Base-by-base conservation (phyloP, 2,888 invertebrate species). In the Rotaria magnacalcarata region DNA sequence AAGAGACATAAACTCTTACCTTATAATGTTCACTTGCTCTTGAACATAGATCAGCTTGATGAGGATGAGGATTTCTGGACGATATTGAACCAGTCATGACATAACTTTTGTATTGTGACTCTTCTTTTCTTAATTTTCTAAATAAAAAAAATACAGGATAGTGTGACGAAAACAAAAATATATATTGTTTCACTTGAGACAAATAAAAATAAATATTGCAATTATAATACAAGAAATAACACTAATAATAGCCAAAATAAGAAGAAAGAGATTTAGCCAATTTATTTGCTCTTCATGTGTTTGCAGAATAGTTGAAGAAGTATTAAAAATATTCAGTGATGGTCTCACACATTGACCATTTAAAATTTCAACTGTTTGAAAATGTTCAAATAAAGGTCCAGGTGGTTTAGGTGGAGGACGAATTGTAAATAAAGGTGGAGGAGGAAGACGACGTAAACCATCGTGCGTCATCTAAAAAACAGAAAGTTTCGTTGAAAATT, bases 171-270 rank as follows among this genome's bases (percentile, higher is more conserved):
- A 54, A 54, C 5, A 7, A 54, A 14, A 54, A 54, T 21, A 54
- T 52, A 1, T 34, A 6, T 11, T 52, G 11, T 21, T 54, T 19
- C 47, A 80, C 80, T 47, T 80, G 21, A 80, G 43, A 80, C 80
- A 80, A 47, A 80, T 21, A n/a, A 80, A 80, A 80, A 80, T 80
- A 47, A 47, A 80, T 80, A 47, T 80, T 6, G 80, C 80, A 80
- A 80, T 80, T 19, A 80, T 80, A 80, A 80, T 80, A 80, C 80
- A 80, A 80, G 43, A 80, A 47, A 80, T 80, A 80, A 80, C 47
- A 80, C 80, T 80, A 47, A 80, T 80, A 10, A 43, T 21, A 10
- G 80, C 47, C n/a, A 80, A 47, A n/a, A 80, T 47, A 4, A 80
- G n/a, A 47, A 80, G 80, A 80, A 80, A 80, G 14, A 80, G 3